Evolutionary conservation across 2,113 vertebrate genomes (phyloP).

Genomic region (Platysternon megacephalum): DNA sequence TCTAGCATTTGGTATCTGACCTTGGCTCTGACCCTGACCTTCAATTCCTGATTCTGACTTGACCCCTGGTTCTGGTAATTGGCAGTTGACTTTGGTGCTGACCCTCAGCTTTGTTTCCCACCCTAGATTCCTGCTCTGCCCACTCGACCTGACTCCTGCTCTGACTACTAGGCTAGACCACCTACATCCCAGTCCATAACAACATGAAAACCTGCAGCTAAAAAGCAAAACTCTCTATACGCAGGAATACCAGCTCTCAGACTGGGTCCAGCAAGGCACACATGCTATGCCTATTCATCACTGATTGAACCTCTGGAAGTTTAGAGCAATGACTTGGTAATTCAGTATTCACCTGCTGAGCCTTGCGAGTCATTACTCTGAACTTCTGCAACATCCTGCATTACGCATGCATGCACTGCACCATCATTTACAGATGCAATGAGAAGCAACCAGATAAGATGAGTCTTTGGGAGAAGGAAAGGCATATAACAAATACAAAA

Average conservation of each 20-base stretch:
- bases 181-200: neutral
- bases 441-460: conserved; percentile 55
- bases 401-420: conserved; percentile 51
- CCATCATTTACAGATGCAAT: conserved; percentile 60
- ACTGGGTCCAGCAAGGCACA: neutral
- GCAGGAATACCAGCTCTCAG: neutral
- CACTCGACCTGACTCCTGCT: neutral
- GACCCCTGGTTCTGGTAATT: neutral
- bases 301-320: neutral
- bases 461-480: conserved; percentile 64
- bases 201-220: rapidly evolving
- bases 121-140: neutral
- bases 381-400: neutral
- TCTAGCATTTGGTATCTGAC: neutral
- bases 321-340: neutral
- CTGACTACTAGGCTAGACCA: neutral
- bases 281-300: neutral
- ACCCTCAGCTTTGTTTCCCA: neutral
- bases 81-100: neutral
- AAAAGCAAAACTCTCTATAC: neutral
- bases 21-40: neutral
- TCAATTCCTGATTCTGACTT: neutral
- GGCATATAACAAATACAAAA: conserved; percentile 74
- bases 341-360: neutral
- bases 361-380: neutral